Conservation (phyloP, 2,113 vertebrate genomes). For the Perca fluviatilis region DNA sequence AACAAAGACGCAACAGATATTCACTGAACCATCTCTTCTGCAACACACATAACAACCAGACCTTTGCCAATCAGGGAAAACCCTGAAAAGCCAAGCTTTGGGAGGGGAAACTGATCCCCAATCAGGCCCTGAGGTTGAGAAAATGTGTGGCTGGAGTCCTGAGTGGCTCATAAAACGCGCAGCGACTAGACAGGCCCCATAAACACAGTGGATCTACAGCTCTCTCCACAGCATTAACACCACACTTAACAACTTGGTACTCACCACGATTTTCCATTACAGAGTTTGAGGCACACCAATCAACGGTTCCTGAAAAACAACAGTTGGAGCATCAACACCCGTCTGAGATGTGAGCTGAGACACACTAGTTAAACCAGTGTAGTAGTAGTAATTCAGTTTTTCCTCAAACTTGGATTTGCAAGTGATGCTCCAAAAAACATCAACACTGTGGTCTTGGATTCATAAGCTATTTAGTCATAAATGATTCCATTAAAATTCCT, state of each 20-base stretch:
- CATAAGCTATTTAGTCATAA: conserved; percentile 7
- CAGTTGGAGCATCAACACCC: conserved; percentile 36
- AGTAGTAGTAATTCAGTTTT: not conserved
- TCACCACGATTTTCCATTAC: conserved; percentile 88
- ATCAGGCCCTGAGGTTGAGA: conserved; percentile 1
- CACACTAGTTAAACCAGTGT: not conserved
- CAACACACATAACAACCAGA: not conserved
- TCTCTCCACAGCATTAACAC: conserved; percentile 60
- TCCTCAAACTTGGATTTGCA: not conserved
- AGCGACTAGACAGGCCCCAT: conserved; percentile 41
- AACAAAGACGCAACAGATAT: not conserved
- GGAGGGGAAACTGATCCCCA: conserved; percentile 19
- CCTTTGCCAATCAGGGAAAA: not conserved
- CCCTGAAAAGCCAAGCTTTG: conserved; percentile 5
- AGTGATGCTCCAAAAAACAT: not conserved
- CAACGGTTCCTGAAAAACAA: conserved; percentile 79
- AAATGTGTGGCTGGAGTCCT: conserved; percentile 38
- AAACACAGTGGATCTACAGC: conserved; percentile 59
- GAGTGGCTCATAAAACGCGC: conserved; percentile 55
- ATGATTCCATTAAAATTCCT: conserved; percentile 20
- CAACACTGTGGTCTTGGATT: not conserved
- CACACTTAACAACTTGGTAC: conserved; percentile 69
- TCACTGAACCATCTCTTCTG: not conserved
- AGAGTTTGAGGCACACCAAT: conserved; percentile 79
- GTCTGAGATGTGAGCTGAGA: conserved; percentile 22